Evolutionary conservation across 2,797 vertebrate species (phyloP).

Genomic region (Gymnoscopelus braueri): DNA sequence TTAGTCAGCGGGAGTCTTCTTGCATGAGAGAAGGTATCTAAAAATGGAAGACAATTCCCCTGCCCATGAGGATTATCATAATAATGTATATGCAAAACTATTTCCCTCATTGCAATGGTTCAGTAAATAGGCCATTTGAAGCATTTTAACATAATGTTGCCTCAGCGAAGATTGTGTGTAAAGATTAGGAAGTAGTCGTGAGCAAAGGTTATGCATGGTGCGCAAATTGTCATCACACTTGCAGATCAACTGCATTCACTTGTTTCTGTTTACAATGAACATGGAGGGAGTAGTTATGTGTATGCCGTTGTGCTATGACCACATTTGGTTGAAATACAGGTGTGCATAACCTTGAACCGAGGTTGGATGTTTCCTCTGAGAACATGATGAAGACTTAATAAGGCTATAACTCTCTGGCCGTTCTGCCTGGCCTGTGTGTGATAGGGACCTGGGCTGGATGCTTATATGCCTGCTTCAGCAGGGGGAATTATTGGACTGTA

Average conservation of each 20-base stretch:
- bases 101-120: not conserved
- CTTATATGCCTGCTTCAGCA: slow-evolving; percentile 1
- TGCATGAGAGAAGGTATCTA: slow-evolving; percentile 24
- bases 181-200: not conserved
- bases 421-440: slow-evolving; percentile 32
- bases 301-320: not conserved
- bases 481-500: slow-evolving; percentile 55
- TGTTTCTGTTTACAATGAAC: no score
- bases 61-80: slow-evolving; percentile 39
- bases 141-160: slow-evolving; percentile 40
- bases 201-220: slow-evolving; percentile 1
- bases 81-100: slow-evolving; percentile 56
- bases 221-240: no score
- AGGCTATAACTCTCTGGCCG: slow-evolving; percentile 40
- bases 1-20: slow-evolving; percentile 23
- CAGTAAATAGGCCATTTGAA: slow-evolving; percentile 18
- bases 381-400: slow-evolving; percentile 39
- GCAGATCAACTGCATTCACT: no score
- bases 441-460: slow-evolving; percentile 17
- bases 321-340: slow-evolving; percentile 19
- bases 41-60: slow-evolving; percentile 45
- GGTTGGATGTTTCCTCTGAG: slow-evolving; percentile 18
- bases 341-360: slow-evolving; percentile 38
- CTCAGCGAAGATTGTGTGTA: no score
- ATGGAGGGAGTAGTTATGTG: not conserved